Evolutionary conservation across 1,140 invertebrate species (phyloP).

Genomic region (Asbolus verrucosus): DNA sequence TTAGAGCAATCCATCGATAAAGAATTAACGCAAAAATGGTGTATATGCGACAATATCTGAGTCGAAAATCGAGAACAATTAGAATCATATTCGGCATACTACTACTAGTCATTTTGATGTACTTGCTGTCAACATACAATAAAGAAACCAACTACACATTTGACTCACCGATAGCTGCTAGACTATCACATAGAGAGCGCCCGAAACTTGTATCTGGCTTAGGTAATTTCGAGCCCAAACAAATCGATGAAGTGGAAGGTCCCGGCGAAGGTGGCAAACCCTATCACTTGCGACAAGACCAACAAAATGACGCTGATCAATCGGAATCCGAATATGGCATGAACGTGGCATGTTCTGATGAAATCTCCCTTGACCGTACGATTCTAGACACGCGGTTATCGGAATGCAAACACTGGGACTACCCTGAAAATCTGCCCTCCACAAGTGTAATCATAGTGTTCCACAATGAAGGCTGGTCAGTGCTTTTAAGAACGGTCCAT

Average conservation of each 20-base stretch:
- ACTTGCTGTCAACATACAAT: constrained; percentile 65
- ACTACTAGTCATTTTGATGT: constrained; percentile 64
- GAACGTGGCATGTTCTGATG: constrained; percentile 97
- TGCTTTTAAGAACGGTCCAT: constrained; percentile 95
- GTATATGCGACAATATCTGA: constrained; percentile 30
- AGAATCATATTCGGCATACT: constrained; percentile 60
- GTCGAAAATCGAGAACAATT: constrained; percentile 64
- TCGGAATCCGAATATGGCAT: constrained; percentile 93
- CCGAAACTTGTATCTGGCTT: constrained; percentile 62
- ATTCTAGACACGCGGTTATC: constrained; percentile 88
- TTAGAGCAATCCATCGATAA: background rate
- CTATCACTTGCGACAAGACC: constrained; percentile 77
- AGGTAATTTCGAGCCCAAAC: constrained; percentile 78
- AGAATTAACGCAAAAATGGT: constrained; percentile 33
- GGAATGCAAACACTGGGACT: constrained; percentile 98
- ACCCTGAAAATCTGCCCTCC: constrained; percentile 87
- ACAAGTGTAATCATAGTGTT: constrained; percentile 98
- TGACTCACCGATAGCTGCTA: constrained; percentile 11
- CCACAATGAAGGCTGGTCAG: constrained; percentile 98
- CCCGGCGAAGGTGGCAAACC: constrained; percentile 88
- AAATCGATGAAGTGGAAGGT: constrained; percentile 72
- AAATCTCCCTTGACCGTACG: constrained; percentile 78
- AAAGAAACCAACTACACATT: constrained; percentile 56
- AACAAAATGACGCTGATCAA: constrained; percentile 79
- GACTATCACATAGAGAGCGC: constrained; percentile 43